Conservation (phyloP, 1,140 invertebrate species). For the Anastatus disparis region DNA sequence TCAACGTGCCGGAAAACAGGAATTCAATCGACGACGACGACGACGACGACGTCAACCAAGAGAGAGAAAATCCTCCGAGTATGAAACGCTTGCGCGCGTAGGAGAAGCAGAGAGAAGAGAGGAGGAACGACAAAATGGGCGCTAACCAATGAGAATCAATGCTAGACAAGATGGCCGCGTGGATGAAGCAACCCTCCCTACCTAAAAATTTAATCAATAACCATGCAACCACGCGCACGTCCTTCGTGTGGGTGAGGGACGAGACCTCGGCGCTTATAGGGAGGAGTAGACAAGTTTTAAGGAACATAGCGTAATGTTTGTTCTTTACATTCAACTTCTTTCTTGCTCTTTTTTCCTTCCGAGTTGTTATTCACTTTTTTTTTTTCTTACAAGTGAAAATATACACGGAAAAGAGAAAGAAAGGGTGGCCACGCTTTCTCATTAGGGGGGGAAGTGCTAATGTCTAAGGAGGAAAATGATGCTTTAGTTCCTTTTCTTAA, state of each 20-base stretch:
- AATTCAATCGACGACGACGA: slow-evolving; percentile 53
- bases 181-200: background rate
- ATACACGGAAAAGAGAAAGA: background rate
- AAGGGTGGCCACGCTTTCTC: background rate
- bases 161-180: slow-evolving; percentile 60
- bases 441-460: slow-evolving; percentile 23
- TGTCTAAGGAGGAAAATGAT: background rate
- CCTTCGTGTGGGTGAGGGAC: slow-evolving; percentile 50
- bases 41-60: too few species aligned
- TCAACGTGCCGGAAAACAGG: slow-evolving; percentile 30
- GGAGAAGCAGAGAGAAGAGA: slow-evolving; percentile 17
- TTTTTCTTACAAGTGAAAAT: background rate
- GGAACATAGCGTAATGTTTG: slow-evolving; percentile 25
- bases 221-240: slow-evolving; percentile 39
- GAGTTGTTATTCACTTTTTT: too few species aligned
- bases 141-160: slow-evolving; percentile 60
- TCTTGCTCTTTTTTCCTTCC: background rate
- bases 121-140: slow-evolving; percentile 62
- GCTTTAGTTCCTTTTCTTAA: too few species aligned
- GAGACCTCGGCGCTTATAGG: slow-evolving; percentile 25
- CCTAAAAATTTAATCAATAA: slow-evolving; percentile 66
- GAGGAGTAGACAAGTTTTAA: too few species aligned
- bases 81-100: slow-evolving; percentile 52
- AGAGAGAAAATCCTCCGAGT: slow-evolving; percentile 55
- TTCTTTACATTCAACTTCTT: slow-evolving; percentile 14